Base-by-base conservation (phyloP, 2,113 vertebrate genomes). In the Eretmochelys imbricata region DNA sequence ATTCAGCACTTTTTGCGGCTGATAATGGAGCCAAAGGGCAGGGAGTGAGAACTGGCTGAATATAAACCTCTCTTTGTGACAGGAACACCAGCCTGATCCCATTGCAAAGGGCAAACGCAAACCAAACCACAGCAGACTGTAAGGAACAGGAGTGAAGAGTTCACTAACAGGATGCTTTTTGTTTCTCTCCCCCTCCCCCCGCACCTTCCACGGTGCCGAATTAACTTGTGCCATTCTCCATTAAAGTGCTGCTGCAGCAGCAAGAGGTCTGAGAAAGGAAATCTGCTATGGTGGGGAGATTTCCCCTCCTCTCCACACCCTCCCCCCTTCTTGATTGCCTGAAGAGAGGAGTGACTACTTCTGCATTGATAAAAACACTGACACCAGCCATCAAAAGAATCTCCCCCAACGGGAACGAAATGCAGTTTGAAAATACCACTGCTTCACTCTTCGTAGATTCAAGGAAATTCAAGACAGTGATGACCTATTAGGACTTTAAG, bases 301-400 rank as follows among this genome's bases (percentile, higher is more conserved):
- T 76, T 91, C 48, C 29, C 65, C 53, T 9, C 20, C 80, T 55
- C 1, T 84, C 11, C 7, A 29, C 1, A 38, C 50, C 79, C 51
- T 65, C 49, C 53, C 6, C 80, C 5, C 6, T 48, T 85, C 24
- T 5, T 3, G 2, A 16, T 19, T 46, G 5, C 35, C 17, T 22
- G 69, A 22, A 0, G 3, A 79, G 53, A 81, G 42, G 3, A 53
- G 49, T 86, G 69, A 53, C n/a, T n/a, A 88, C 2, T 0, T 0
- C 76, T 25, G 80, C 13, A 24, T 0, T 0, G 0, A 2, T 0
- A 31, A 27, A 22, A 87, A 50, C 29, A 0, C 0, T 38, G 55
- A 54, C 0, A 0, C 24, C 5, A 0, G 22, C 22, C 80, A 82
- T 35, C n/a, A 55, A 46, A 1, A 75, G 82, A 57, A 97, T 29